Evolutionary conservation across 2,888 invertebrate genomes (phyloP).

Genomic region (Diarsia mendica): DNA sequence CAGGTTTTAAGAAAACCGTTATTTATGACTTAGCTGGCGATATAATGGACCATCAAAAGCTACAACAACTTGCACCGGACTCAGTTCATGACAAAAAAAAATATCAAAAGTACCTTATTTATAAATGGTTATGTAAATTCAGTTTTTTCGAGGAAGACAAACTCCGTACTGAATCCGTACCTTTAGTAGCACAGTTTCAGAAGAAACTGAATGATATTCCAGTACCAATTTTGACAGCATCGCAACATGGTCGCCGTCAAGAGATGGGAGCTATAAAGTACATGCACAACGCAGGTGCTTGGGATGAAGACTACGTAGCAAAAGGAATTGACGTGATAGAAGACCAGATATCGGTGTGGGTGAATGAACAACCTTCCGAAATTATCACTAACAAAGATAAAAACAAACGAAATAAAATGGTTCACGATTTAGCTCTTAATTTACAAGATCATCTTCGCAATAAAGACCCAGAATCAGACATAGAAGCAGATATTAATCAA

Average conservation of each 20-base stretch:
- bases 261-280: conserved; percentile 67
- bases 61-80: conserved; percentile 68
- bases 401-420: conserved; percentile 60
- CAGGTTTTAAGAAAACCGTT: conserved; percentile 70
- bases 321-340: conserved; percentile 71
- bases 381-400: conserved; percentile 67
- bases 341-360: conserved; percentile 79
- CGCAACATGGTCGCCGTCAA: conserved; percentile 74
- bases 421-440: conserved; percentile 72
- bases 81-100: conserved; percentile 62
- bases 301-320: conserved; percentile 63
- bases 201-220: conserved; percentile 64
- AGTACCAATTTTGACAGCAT: conserved; percentile 68
- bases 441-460: conserved; percentile 67
- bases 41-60: conserved; percentile 72
- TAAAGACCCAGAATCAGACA: conserved; percentile 64
- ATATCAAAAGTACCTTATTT: conserved; percentile 67
- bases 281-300: conserved; percentile 51
- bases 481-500: conserved; percentile 67
- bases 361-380: conserved; percentile 74
- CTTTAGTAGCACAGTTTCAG: conserved; percentile 67
- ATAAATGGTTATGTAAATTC: conserved; percentile 74
- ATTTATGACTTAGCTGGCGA: conserved; percentile 75
- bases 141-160: conserved; percentile 68
- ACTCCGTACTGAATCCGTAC: conserved; percentile 61